Base-by-base conservation (phyloP, 2,113 vertebrate genomes). In the Microtus montanus region DNA sequence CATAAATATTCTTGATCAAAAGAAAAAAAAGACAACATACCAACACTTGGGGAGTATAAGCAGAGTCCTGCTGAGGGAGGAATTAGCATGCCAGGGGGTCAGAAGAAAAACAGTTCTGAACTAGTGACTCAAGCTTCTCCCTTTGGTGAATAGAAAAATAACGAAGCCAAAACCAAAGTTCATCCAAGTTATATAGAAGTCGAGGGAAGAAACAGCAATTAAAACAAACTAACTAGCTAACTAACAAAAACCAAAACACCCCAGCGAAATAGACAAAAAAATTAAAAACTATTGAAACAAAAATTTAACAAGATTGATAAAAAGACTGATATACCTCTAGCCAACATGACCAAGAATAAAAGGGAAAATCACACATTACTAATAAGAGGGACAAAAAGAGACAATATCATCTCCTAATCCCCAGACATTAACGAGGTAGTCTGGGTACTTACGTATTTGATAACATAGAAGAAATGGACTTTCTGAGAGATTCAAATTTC, bases 191-290 rank as follows among this genome's bases (percentile, higher is more conserved):
- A 14, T 1, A 41, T 35, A 87, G 10, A 38, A 13, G 6, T 47
- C n/a, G 20, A n/a, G 71, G 88, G 28, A 87, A 82, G 44, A 87
- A 93, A 70, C 49, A 82, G 41, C 54, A 54, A 54, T 13, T 52
- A 52, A 54, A 54, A 54, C 52, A 54, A 54, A 4, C 54, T 17
- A 54, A 5, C 54, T 17, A 54, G 15, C 54, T 17, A 54, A 19
- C 15, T 17, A 19, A 54, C 15, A 44, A 47, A 17, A 52, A 14
- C 12, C 49, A 52, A 52, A 52, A 52, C 1, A 52, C 2, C 49
- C 61, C 17, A 95, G 80, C 7, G 24, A 95, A 63, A 64, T 93
- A 64, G 78, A 73, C 10, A 79, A 79, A 90, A 90, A 66, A 68
- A 30, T 58, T n/a, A 77, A 95, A 90, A 83, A 44, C 61, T 13